Evolutionary conservation across 2,113 vertebrate genomes (phyloP), one percentile per base, ranked within the genome.

Genomic region (Picathartes gymnocephalus): DNA sequence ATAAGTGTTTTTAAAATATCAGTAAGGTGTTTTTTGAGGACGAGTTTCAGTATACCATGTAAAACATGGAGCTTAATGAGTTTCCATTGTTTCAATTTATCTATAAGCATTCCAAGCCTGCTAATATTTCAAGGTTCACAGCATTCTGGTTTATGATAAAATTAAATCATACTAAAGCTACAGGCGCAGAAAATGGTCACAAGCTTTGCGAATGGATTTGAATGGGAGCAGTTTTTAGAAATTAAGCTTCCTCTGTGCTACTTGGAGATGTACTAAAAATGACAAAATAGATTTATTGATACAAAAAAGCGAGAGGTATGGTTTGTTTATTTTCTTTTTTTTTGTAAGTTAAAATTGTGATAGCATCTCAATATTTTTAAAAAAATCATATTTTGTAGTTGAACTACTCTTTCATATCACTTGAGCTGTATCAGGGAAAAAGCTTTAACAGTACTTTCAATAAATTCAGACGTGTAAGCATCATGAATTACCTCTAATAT

Each of bases 51-150:
- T 54, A 39, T 20, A 58, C 3, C 25, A 72, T 78, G 40, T 70
- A 92, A 92, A 91, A 87, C 21, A 77, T 2, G 10, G 23, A 66
- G 70, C 68, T 90, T 58, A 72, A 82, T 83, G 74, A 73, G 22
- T 66, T 95, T 81, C 48, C 31, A 88, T 94, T 95, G 87, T 86
- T 62, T 91, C 50, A 77, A 57, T 79, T 90, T 79, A 82, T 65
- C 58, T 69, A 53, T 30, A 90, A 47, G 33, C 54, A 81, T 53
- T 93, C 37, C 42, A 83, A 89, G 90, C 21, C 35, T 47, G 42
- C 6, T 88, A 92, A 76, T 91, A 90, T 72, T 92, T 82, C 37
- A 92, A 69, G 61, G 78, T 58, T 94, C 88, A 84, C 48, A 86
- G 47, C 76, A 71, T 56, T 83, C 45, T 62, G 57, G 76, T 72